Conservation (phyloP, 2,797 vertebrate species). For the Natrix natrix region DNA sequence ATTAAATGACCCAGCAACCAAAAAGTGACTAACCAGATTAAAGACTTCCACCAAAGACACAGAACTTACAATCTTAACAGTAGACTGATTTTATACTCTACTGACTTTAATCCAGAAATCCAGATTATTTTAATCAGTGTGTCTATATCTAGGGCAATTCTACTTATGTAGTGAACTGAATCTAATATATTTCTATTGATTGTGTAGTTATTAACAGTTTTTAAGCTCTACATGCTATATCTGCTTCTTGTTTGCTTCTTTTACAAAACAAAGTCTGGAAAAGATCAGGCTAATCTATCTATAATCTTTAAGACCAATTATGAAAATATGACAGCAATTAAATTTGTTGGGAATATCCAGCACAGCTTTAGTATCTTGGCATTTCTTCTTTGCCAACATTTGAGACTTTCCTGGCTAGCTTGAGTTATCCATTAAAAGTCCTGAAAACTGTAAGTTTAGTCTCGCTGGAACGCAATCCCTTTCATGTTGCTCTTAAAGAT, state of each 20-base stretch:
- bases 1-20: not conserved
- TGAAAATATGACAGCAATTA: not conserved
- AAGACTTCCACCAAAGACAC: not conserved
- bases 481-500: conserved; percentile 55
- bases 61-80: not conserved
- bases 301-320: not conserved
- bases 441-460: conserved; percentile 47
- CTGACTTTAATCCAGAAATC: not conserved
- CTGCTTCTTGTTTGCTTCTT: not conserved
- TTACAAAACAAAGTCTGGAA: not conserved
- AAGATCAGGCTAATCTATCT: not conserved
- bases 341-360: conserved; percentile 3
- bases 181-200: not conserved
- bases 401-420: not conserved
- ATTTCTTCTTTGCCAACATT: not conserved
- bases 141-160: not conserved
- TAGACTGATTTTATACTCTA: not conserved
- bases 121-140: not conserved
- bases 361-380: not conserved
- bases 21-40: not conserved
- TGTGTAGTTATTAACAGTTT: not conserved
- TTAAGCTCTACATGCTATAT: not conserved
- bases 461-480: conserved; percentile 48
- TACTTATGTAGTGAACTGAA: not conserved
- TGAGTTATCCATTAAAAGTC: conserved; percentile 5